Evolutionary conservation across 2,888 invertebrate species (phyloP).

Genomic region (Acholoe squamosa): DNA sequence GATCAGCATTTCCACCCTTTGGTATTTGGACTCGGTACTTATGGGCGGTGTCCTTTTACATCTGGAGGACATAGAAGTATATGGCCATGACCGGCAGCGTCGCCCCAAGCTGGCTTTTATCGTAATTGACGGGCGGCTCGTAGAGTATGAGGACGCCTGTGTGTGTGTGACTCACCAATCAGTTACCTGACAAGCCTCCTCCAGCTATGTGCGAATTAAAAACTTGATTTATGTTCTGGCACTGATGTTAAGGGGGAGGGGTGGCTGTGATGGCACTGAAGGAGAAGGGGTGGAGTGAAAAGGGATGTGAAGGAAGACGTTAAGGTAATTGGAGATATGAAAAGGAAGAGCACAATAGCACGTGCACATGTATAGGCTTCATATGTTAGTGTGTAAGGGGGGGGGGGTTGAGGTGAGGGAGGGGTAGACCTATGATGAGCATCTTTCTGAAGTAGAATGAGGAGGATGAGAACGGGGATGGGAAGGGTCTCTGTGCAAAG

Average conservation of each 20-base stretch:
- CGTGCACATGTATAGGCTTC: too few relatives aligned
- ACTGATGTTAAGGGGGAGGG: neutral
- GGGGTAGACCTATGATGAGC: too few relatives aligned
- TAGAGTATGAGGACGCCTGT: neutral
- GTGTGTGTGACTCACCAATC: slow-evolving; percentile 38
- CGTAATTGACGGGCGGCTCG: slow-evolving; percentile 38
- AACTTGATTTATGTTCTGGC: neutral
- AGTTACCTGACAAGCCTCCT: neutral
- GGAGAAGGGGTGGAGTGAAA: neutral
- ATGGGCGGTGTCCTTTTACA: neutral
- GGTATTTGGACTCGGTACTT: too few relatives aligned
- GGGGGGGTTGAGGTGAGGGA: too few relatives aligned
- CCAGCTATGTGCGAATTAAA: slow-evolving; percentile 1
- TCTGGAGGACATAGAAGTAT: neutral
- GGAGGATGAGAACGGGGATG: too few relatives aligned
- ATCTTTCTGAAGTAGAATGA: too few relatives aligned
- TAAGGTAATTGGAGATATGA: too few relatives aligned
- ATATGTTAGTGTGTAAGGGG: too few relatives aligned
- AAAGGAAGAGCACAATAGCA: neutral
- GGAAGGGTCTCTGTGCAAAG: too few relatives aligned
- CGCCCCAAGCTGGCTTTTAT: slow-evolving; percentile 25
- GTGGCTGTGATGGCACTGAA: neutral
- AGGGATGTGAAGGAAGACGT: neutral
- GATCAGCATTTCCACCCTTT: too few relatives aligned
- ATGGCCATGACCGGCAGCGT: neutral